A percentile compares a stretch with the other conserved stretches of the same genome.
Conservation (phyloP, 2,113 vertebrate species). For the Notarius quadriscutis region DNA sequence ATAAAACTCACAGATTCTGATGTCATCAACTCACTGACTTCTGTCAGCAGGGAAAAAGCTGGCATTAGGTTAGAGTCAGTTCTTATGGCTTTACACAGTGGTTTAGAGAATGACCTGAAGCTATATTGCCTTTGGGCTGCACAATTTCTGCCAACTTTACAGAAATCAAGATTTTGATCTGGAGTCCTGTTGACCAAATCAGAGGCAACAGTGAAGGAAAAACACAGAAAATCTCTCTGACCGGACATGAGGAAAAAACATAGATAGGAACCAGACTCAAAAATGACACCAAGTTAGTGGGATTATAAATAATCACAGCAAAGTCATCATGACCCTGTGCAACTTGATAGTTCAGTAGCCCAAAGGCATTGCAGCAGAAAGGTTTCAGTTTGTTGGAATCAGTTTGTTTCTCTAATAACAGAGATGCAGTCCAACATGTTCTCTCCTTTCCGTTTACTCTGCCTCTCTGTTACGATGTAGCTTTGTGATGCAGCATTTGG, state of each 20-base stretch:
- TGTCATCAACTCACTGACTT: constrained; percentile 38
- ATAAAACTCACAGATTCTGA: constrained; percentile 58
- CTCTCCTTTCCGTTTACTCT: not conserved
- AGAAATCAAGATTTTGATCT: not conserved
- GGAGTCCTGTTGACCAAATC: not conserved
- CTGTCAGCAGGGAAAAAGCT: constrained; percentile 46
- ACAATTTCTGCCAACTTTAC: not conserved
- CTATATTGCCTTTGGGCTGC: not conserved
- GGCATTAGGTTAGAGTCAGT: constrained; percentile 58
- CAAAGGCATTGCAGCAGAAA: too few relatives aligned
- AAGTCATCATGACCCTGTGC: not conserved
- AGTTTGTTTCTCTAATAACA: not conserved
- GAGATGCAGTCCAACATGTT: not conserved
- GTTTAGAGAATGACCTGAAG: not conserved
- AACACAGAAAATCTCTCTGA: not conserved
- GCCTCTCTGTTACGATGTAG: too few relatives aligned
- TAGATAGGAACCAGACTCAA: not conserved
- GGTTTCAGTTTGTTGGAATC: not conserved
- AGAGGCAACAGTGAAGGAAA: not conserved
- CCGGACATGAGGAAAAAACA: not conserved
- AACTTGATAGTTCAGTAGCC: not conserved
- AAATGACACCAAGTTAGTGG: not conserved
- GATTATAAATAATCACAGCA: not conserved
- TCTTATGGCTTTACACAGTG: not conserved
- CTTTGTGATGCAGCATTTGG: too few relatives aligned